Percentiles rank a stretch among this genome's conserved stretches.
phyloP scores from a whole-genome alignment of 2,113 vertebrate species.

The Ailuropoda melanoleuca region DNA sequence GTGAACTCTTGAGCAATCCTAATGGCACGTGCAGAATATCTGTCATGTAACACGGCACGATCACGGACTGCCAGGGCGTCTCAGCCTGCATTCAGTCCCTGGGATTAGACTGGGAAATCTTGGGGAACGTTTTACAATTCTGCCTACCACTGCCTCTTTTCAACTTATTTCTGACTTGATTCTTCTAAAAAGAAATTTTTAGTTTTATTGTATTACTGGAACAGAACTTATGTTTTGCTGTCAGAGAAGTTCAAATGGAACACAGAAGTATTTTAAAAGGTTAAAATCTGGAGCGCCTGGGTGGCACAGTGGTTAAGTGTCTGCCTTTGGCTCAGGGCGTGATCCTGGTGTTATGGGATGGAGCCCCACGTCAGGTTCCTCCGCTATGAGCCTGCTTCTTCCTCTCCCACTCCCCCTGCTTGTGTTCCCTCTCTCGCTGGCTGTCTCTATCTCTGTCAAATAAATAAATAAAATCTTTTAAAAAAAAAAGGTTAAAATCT shows the following conservation, averaged over 20 bases:
- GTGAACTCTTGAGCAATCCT: background rate
- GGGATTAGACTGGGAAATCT: background rate
- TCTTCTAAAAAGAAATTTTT: background rate
- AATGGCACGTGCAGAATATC: background rate
- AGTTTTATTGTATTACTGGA: background rate
- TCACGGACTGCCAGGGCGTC: background rate
- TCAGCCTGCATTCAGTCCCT: background rate
- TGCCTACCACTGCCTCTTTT: background rate
- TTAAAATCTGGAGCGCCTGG: background rate
- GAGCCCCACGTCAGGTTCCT: no score
- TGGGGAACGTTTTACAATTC: background rate
- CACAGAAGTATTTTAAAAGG: background rate
- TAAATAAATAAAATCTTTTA: no score
- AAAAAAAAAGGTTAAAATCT: background rate
- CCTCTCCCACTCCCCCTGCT: no score
- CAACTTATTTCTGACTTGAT: background rate
- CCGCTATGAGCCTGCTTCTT: no score
- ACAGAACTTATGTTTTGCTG: background rate
- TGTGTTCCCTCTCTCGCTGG: no score
- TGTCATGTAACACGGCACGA: background rate
- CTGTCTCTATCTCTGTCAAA: no score
- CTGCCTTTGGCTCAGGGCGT: no score
- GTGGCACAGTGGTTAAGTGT: no score
- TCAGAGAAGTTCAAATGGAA: background rate
- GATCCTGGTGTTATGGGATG: no score